phyloP scores from a whole-genome alignment of 2,888 invertebrate species.

The Kuschelorhynchus macadamiae region DNA sequence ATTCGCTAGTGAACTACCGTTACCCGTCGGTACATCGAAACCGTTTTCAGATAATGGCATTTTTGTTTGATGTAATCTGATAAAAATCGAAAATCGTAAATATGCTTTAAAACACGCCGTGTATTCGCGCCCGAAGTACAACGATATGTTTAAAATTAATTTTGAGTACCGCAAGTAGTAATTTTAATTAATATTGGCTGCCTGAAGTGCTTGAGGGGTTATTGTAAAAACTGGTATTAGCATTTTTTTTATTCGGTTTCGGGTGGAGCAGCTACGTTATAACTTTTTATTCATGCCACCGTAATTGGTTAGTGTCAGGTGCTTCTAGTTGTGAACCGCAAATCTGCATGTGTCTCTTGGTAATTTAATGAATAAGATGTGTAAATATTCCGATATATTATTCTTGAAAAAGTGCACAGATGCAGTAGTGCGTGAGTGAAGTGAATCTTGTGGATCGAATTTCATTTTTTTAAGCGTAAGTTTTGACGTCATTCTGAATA shows the following conservation, averaged over 20 bases:
- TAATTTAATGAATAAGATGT: too few species aligned
- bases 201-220: not conserved
- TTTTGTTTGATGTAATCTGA: slow-evolving; percentile 34
- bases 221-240: not conserved
- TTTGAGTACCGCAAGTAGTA: slow-evolving; percentile 9
- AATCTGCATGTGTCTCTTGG: too few species aligned
- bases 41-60: slow-evolving; percentile 32
- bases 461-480: too few species aligned
- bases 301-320: too few species aligned
- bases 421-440: too few species aligned
- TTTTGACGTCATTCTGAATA: too few species aligned
- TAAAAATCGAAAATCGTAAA: slow-evolving; percentile 31
- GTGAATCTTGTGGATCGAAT: too few species aligned
- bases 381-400: too few species aligned
- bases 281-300: too few species aligned
- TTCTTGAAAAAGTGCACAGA: too few species aligned
- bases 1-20: not conserved
- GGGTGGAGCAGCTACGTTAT: not conserved
- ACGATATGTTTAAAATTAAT: slow-evolving; percentile 25
- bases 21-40: slow-evolving; percentile 8
- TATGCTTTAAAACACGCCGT: slow-evolving; percentile 24
- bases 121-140: slow-evolving; percentile 14
- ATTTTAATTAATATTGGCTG: too few species aligned
- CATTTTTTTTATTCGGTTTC: not conserved
- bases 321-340: too few species aligned